phyloP scores from a whole-genome alignment of 2,888 invertebrate genomes.

The Cyaniris semiargus region DNA sequence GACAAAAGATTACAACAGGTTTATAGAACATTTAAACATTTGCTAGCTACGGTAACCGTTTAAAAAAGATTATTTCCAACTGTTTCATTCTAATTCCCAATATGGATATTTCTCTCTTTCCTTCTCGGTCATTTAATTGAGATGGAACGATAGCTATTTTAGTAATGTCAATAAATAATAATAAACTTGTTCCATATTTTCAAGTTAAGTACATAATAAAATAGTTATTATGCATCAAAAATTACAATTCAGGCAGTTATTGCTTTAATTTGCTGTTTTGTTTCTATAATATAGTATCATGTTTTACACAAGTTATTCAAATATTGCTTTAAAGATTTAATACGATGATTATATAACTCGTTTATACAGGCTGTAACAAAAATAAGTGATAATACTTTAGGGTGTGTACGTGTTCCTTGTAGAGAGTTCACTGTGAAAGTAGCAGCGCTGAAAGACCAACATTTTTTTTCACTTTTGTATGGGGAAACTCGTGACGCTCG shows the following conservation, averaged over 20 bases:
- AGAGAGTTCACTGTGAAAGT: too few species aligned
- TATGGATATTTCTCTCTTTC: background rate
- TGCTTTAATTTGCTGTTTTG: background rate
- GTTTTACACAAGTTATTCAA: slow-evolving; percentile 8
- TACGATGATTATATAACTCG: background rate
- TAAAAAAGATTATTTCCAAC: background rate
- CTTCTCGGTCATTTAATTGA: background rate
- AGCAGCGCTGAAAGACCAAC: too few species aligned
- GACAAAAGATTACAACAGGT: background rate
- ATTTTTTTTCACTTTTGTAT: too few species aligned
- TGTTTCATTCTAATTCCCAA: background rate
- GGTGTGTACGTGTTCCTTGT: too few species aligned
- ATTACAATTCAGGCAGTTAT: background rate
- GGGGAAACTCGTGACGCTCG: too few species aligned
- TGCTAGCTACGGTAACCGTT: background rate
- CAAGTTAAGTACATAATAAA: background rate
- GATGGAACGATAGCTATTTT: background rate
- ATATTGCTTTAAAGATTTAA: background rate
- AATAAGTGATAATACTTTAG: too few species aligned
- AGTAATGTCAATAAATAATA: background rate
- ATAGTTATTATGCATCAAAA: background rate
- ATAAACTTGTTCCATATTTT: background rate
- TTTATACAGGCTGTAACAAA: too few species aligned
- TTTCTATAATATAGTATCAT: background rate
- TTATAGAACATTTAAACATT: background rate